These are phyloP conservation scores for Zelleria hepariella DNA, from an alignment of 2,888 invertebrate genomes.

Conservation along the genomic window DNA sequence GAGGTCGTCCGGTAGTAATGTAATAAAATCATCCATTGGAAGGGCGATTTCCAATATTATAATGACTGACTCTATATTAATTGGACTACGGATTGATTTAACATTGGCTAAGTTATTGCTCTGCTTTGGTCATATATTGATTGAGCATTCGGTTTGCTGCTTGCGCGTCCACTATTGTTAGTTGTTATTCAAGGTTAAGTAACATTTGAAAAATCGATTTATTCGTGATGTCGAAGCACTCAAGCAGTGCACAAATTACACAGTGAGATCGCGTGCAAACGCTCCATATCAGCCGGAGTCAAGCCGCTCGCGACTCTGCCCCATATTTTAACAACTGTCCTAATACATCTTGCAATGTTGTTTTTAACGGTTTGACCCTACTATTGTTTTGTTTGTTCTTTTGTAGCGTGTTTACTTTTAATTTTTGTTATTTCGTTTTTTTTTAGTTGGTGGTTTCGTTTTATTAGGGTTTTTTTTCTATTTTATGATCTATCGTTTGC, in stretches of 20 bases:
- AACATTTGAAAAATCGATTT: conserved; percentile 3
- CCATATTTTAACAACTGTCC: conserved; percentile 73
- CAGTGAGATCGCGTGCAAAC: conserved; percentile 57
- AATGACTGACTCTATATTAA: conserved; percentile 41
- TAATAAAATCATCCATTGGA: conserved; percentile 64
- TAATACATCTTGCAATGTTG: conserved; percentile 72
- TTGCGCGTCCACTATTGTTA: too few species aligned
- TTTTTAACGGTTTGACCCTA: conserved; percentile 69
- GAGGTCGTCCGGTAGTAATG: conserved; percentile 65
- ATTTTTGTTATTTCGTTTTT: conserved; percentile 48
- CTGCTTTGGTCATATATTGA: too few species aligned
- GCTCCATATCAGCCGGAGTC: conserved; percentile 52
- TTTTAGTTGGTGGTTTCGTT: conserved; percentile 27
- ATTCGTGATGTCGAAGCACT: background rate
- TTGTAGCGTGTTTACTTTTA: conserved; percentile 63
- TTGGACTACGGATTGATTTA: conserved; percentile 16
- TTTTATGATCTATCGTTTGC: background rate
- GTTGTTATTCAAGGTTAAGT: too few species aligned
- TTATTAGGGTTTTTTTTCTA: conserved; percentile 10
- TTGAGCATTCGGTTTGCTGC: background rate
- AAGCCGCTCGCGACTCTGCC: conserved; percentile 55
- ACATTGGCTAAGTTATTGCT: too few species aligned
- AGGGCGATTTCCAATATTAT: conserved; percentile 26
- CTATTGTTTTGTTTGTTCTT: conserved; percentile 66
- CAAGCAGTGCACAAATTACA: conserved; percentile 18